Base-by-base conservation (phyloP, 2,797 vertebrate species). In the Nannoperca obscura region DNA sequence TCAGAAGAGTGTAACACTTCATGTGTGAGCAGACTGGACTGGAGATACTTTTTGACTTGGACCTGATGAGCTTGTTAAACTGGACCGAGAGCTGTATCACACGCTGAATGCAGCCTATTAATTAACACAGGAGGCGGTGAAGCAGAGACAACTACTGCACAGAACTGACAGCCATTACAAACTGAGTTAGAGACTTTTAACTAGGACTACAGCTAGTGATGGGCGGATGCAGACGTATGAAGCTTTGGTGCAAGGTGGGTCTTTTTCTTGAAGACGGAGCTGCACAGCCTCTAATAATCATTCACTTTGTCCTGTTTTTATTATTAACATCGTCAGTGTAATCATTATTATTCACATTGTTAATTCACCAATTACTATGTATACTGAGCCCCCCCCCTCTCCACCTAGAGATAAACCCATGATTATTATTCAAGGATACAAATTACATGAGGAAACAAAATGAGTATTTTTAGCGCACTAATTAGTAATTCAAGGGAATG, bases 1-100 rank as follows among this genome's bases (percentile, higher is more conserved):
- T 55, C 24, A 15, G 17, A 27, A 22, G 19, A 40, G 8, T 8
- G 38, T 3, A 20, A 47, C 22, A n/a, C n/a, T n/a, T 17, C 13
- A 24, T 47, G 15, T 20, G 57, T 27, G 30, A 63, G 12, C 30
- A 20, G 11, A n/a, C n/a, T n/a, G n/a, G n/a, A n/a, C n/a, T n/a
- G n/a, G n/a, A n/a, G n/a, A n/a, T n/a, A n/a, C n/a, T n/a, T n/a
- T n/a, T n/a, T 79, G 69, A 88, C 68, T 78, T 52, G 20, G 63
- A 74, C 69, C 72, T 32, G 69, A 71, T 70, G 75, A 79, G 75
- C 76, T 84, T 19, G 24, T 83, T 83, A 74, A 62, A 27, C 30
- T 36, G 63, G 64, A 74, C 74, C 67, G 20, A 22, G 44, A 74
- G 66, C 63, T 44, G 55, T 14, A 72, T 57, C 46, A 19, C 42